Evolutionary conservation across 2,888 invertebrate species (phyloP).

Genomic region (Ectobius pallidus): DNA sequence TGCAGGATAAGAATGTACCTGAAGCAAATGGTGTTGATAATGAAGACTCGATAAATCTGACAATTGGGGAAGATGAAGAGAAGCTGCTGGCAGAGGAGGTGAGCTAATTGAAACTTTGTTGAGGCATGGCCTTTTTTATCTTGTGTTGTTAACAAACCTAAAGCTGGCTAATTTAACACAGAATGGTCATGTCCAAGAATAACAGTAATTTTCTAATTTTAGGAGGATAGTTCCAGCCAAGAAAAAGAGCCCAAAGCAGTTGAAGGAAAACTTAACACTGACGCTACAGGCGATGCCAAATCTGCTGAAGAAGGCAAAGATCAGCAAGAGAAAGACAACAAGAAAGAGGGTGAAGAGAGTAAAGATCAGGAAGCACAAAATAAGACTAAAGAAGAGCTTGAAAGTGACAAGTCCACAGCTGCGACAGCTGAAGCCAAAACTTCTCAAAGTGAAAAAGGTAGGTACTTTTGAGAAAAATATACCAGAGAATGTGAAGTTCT

Average conservation of each 20-base stretch:
- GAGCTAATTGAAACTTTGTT: slow-evolving; percentile 48
- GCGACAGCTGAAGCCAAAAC: slow-evolving; percentile 37
- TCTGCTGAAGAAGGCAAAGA: too few species aligned
- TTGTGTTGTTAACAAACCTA: too few species aligned
- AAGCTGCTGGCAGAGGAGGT: slow-evolving; percentile 80
- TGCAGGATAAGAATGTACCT: slow-evolving; percentile 39
- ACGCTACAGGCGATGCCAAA: too few species aligned
- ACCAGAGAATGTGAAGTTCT: background rate
- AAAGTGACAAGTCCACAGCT: too few species aligned
- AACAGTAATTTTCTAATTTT: slow-evolving; percentile 33
- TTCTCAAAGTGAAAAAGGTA: slow-evolving; percentile 54
- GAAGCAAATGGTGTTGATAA: slow-evolving; percentile 69
- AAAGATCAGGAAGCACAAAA: too few species aligned
- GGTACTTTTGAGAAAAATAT: slow-evolving; percentile 30
- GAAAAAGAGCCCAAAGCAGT: slow-evolving; percentile 31
- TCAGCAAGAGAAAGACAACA: too few species aligned
- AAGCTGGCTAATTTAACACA: too few species aligned
- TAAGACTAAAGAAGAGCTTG: too few species aligned
- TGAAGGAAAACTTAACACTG: slow-evolving; percentile 4
- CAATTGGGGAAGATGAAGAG: slow-evolving; percentile 80
- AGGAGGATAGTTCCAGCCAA: slow-evolving; percentile 42
- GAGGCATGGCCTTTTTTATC: background rate
- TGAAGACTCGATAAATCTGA: slow-evolving; percentile 81
- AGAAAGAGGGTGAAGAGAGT: too few species aligned
- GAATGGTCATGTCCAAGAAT: too few species aligned